Base-by-base conservation (phyloP, 2,888 invertebrate species). In the Poecilus cupreus region DNA sequence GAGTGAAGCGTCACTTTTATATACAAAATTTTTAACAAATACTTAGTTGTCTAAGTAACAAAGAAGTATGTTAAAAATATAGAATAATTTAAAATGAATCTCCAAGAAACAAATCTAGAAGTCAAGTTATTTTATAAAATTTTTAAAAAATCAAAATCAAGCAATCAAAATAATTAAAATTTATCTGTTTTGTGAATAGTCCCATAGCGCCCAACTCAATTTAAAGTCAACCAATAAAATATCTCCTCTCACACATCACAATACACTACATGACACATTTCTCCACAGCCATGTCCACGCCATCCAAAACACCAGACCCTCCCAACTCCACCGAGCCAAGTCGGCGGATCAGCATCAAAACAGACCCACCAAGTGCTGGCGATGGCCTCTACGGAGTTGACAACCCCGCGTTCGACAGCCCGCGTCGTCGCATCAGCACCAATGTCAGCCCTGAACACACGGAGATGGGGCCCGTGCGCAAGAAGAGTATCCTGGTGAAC, bases 401-500 rank as follows among this genome's bases (percentile, higher is more conserved):
- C 86, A 94, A 94, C 87, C 89, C 90, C 75, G 93, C 91, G 0
- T 94, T 92, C 81, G 94, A 94, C 86, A 91, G 92, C 1, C 87
- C 88, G 39, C 84, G 87, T 83, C 87, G 89, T 84, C 83, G 89
- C 79, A 88, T 89, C 85, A 86, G 88, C 49, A 88, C 88, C 32
- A 82, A 85, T 32, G 11, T 32, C 37, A 82, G 85, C 2, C 87
- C 88, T 1, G 88, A 91, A 85, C 91, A 91, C 84, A 87, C 91
- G 72, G 93, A 93, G 87, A 92, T 93, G 83, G 94, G 94, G 81
- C 94, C 94, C 16, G 92, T 93, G 81, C 90, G 94, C 85, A 92
- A 94, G 84, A 94, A 94, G 87, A 94, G 94, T 87, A 94, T 94
- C 86, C 90, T 94, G 77, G 92, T 94, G 87, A 93, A 93, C 87